Percentiles rank a stretch among this genome's conserved stretches.
phyloP scores from a whole-genome alignment of 2,113 vertebrate species.

The Hyla sarda region DNA sequence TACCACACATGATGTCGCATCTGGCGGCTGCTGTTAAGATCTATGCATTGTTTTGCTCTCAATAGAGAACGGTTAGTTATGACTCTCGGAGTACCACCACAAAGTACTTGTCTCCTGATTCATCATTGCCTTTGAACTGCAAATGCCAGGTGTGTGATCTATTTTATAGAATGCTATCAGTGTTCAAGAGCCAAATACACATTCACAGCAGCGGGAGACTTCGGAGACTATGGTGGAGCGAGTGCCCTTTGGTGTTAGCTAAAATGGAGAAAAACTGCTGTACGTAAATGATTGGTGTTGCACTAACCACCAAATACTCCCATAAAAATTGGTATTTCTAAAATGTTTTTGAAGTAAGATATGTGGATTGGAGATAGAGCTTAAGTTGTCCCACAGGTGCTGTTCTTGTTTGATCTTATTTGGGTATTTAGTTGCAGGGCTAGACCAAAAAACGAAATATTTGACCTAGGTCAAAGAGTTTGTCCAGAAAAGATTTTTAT shows the following conservation, averaged over 20 bases:
- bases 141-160: not conserved
- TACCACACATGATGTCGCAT: constrained; percentile 17
- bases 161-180: not conserved
- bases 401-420: too few species aligned
- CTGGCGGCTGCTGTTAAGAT: constrained; percentile 27
- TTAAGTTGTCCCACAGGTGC: too few species aligned
- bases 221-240: not conserved
- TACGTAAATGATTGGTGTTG: not conserved
- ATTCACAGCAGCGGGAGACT: not conserved
- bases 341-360: too few species aligned
- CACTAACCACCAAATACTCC: not conserved
- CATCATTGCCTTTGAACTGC: constrained; percentile 22
- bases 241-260: not conserved
- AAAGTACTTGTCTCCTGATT: constrained; percentile 23
- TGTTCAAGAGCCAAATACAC: not conserved
- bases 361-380: too few species aligned
- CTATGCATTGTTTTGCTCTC: constrained; percentile 20
- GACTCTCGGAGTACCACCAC: constrained; percentile 22
- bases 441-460: too few species aligned
- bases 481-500: too few species aligned
- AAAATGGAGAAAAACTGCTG: not conserved
- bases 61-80: constrained; percentile 23
- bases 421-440: too few species aligned
- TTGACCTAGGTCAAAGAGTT: too few species aligned
- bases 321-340: too few species aligned